Evolutionary conservation across 2,888 invertebrate genomes (phyloP), one percentile per base, ranked within the genome.

Genomic region (Platycheirus rosarum): DNA sequence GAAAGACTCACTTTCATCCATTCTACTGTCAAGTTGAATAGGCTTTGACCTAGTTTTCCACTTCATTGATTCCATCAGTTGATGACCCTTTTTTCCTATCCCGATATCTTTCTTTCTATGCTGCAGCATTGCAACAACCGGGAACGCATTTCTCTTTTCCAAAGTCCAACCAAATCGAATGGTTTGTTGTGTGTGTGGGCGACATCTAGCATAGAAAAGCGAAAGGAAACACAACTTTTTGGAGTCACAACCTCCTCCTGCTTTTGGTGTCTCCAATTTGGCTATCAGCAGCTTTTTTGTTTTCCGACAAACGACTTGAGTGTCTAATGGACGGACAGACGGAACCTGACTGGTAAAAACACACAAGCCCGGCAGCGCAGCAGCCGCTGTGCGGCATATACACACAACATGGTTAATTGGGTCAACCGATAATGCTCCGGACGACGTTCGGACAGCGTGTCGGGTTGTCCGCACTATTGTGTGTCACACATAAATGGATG

Each of bases 1-100:
- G 40, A 57, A 23, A 66, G 62, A 79, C 69, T 74, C 63, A 51
- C 76, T 76, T 82, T 76, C 70, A 70, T 80, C 66, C 71, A 37
- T 53, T 48, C 26, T 51, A 46, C 37, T 62, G 69, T 26, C 49
- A 14, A 35, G 46, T 49, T 55, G 48, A 51, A 71, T 66, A 37
- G 60, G 44, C 44, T 57, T 23, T 73, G 82, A 77, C 82, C 82
- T 13, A 60, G 77, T 73, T 82, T 73, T 29, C 48, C 57, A 57
- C 62, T 75, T 42, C 70, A 71, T 82, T 60, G 71, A 37, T 42
- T 53, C 53, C 53, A 48, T 71, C 65, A 37, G 42, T 46, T 63
- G 26, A 18, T 42, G 68, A 37, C 29, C 48, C 48, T 20, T 70
- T 42, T 60, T 60, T 40, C n/a, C 20, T 32, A n/a, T n/a, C n/a